phyloP scores from a whole-genome alignment of 2,888 invertebrate genomes.

The Hypena proboscidalis region DNA sequence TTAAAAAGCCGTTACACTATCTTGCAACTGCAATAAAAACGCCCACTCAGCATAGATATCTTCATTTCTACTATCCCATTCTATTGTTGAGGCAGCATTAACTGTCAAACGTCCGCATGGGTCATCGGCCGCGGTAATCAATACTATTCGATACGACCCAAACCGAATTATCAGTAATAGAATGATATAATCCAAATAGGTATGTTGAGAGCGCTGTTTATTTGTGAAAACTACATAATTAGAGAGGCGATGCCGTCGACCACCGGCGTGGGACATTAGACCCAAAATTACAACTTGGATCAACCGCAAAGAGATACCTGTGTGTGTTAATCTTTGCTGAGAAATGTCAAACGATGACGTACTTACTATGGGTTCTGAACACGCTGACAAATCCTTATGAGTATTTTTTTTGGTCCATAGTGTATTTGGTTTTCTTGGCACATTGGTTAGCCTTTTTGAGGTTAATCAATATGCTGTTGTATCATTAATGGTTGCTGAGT shows the following conservation, averaged over 20 bases:
- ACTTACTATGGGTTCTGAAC: constrained; percentile 9
- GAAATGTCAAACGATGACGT: constrained; percentile 34
- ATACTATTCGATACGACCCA: constrained; percentile 38
- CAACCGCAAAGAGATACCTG: constrained; percentile 33
- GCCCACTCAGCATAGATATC: constrained; percentile 5
- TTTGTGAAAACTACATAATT: constrained; percentile 53
- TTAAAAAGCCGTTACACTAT: no score
- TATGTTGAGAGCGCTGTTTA: constrained; percentile 39
- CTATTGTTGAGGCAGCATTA: constrained; percentile 24
- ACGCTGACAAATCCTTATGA: no score
- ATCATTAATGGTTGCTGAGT: no score
- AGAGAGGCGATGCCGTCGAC: constrained; percentile 43
- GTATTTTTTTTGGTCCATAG: no score
- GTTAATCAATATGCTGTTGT: no score
- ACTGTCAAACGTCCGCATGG: constrained; percentile 18
- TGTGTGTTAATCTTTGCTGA: no score
- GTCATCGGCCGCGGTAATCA: constrained; percentile 35
- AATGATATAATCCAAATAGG: constrained; percentile 40
- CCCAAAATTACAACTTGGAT: constrained; percentile 40
- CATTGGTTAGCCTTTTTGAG: no score
- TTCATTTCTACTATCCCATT: constrained; percentile 9
- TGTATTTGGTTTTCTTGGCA: no score
- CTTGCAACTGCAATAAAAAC: no score
- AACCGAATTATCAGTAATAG: constrained; percentile 37
- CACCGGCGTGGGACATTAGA: constrained; percentile 53